A percentile compares a stretch with the other conserved stretches of the same genome.
Conservation (phyloP, 1,140 invertebrate genomes). For the Anastatus disparis region DNA sequence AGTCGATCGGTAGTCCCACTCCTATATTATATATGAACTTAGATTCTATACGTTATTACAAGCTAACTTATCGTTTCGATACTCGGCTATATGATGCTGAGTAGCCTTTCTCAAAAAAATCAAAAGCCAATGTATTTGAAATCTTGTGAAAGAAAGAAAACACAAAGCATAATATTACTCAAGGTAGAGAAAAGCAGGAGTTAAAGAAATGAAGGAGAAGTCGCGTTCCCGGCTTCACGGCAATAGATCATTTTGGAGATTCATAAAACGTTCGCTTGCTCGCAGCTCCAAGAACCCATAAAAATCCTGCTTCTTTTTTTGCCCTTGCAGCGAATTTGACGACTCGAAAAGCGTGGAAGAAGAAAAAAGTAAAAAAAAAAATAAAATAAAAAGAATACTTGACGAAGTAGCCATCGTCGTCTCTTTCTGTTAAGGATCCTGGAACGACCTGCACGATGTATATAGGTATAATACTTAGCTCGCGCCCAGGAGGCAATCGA, state of each 20-base stretch:
- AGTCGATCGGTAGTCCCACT: conserved; percentile 33
- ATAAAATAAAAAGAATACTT: not conserved
- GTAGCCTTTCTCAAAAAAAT: too few relatives aligned
- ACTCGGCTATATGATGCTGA: too few relatives aligned
- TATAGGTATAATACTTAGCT: not conserved
- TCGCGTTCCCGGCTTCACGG: not conserved
- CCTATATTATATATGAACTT: not conserved
- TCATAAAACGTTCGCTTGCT: not conserved
- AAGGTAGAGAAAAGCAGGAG: too few relatives aligned
- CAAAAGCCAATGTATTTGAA: too few relatives aligned
- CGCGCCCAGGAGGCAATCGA: conserved; percentile 25
- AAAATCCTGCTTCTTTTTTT: conserved; percentile 28
- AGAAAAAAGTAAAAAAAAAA: not conserved
- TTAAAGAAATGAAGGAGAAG: too few relatives aligned
- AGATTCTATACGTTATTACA: too few relatives aligned
- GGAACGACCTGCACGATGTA: conserved; percentile 13
- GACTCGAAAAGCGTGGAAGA: not conserved
- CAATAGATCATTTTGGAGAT: conserved; percentile 28
- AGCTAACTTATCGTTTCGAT: too few relatives aligned
- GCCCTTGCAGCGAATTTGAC: conserved; percentile 21
- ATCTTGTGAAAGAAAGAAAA: too few relatives aligned
- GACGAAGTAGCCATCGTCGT: not conserved
- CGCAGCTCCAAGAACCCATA: conserved; percentile 26
- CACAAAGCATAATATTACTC: too few relatives aligned
- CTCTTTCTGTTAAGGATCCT: not conserved